Evolutionary conservation across 2,113 vertebrate genomes (phyloP).

Genomic region (Bettongia penicillata): DNA sequence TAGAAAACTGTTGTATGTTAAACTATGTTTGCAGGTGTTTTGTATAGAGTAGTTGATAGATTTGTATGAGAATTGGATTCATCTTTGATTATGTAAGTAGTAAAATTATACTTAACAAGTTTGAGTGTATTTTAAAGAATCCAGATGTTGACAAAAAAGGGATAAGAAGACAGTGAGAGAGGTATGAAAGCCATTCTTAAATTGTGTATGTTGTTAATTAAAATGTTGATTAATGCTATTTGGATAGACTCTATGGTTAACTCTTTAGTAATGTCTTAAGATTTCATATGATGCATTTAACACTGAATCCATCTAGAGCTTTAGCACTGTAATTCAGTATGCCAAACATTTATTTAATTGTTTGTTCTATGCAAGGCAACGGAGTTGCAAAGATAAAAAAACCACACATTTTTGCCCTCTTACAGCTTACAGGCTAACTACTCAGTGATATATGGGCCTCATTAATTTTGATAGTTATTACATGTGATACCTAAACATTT

Average conservation of each 20-base stretch:
- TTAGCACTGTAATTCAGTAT: background rate
- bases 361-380: background rate
- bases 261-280: conserved; percentile 17
- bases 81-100: background rate
- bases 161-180: background rate
- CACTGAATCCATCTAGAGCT: background rate
- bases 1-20: background rate
- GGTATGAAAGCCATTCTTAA: conserved; percentile 21
- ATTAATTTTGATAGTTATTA: background rate
- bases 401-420: background rate
- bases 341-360: background rate
- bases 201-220: conserved; percentile 5
- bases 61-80: conserved; percentile 28
- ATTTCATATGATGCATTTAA: conserved; percentile 26
- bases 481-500: background rate
- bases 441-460: background rate
- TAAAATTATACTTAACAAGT: background rate
- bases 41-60: background rate
- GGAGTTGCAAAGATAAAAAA: background rate
- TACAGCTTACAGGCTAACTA: background rate
- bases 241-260: background rate
- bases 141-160: background rate
- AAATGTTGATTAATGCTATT: background rate
- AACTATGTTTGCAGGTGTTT: conserved; percentile 14
- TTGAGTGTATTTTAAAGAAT: conserved; percentile 13